These are phyloP conservation scores for Micropoecilia bifurca DNA, from an alignment of 2,797 vertebrate species.

Conservation along the genomic window DNA sequence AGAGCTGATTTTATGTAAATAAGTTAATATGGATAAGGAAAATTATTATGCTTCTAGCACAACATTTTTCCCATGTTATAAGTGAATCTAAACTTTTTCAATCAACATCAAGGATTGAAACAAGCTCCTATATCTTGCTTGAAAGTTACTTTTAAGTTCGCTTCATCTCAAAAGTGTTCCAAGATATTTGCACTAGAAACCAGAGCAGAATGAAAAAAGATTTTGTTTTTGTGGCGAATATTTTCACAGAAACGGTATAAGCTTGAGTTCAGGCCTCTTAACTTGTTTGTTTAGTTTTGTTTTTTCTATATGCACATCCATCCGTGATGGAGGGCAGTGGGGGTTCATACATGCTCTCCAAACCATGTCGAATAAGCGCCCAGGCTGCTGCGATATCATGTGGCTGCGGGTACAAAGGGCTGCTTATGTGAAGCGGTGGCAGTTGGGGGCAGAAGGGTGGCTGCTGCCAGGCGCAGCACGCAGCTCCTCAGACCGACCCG, in stretches of 20 bases:
- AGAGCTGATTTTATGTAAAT: no score
- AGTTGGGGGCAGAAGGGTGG: conserved; percentile 49
- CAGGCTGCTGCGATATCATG: conserved; percentile 52
- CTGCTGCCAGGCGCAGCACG: conserved; percentile 60
- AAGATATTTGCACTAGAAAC: no score
- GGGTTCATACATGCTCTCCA: conserved; percentile 4
- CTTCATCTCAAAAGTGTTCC: no score
- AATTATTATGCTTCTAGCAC: no score
- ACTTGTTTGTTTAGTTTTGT: conserved; percentile 23
- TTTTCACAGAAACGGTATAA: neutral
- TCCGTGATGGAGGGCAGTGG: neutral
- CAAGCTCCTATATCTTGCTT: no score
- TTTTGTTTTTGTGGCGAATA: no score
- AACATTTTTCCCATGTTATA: no score
- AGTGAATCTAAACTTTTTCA: no score
- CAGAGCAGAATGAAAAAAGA: no score
- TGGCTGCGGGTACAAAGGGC: conserved; percentile 63
- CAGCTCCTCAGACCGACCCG: conserved; percentile 51
- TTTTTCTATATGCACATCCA: conserved; percentile 16
- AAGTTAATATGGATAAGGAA: no score
- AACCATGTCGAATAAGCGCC: conserved; percentile 45
- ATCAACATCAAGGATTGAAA: no score
- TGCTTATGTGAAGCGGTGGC: conserved; percentile 61
- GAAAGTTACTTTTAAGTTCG: no score
- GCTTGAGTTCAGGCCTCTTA: neutral